Evolutionary conservation across 2,888 invertebrate species (phyloP).

Genomic region (Tetragnatha montana): DNA sequence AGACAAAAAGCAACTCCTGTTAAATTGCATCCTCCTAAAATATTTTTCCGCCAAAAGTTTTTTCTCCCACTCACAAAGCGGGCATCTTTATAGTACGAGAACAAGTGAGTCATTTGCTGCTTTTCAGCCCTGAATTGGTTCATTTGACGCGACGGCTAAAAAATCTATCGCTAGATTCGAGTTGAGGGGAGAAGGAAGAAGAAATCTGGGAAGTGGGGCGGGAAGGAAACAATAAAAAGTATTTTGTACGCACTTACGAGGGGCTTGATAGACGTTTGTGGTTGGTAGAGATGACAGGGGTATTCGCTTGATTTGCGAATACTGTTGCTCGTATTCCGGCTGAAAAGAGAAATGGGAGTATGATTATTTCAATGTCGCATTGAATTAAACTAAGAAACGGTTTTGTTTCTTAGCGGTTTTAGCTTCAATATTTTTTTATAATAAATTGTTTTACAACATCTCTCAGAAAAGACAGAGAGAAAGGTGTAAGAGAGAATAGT

Average conservation of each 20-base stretch:
- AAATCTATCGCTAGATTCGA: conserved; percentile 10
- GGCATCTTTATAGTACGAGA: neutral
- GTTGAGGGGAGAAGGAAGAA: conserved; percentile 11
- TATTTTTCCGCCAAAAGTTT: conserved; percentile 17
- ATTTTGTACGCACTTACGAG: conserved; percentile 71
- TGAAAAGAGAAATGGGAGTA: conserved; percentile 23
- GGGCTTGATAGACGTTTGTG: conserved; percentile 70
- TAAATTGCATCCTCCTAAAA: conserved; percentile 28
- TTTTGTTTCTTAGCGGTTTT: neutral
- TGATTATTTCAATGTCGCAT: neutral
- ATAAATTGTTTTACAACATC: too few species aligned
- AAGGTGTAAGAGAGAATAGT: too few species aligned
- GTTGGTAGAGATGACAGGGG: conserved; percentile 66
- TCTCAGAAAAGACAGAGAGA: too few species aligned
- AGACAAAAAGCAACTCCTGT: neutral
- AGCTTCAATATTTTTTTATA: too few species aligned
- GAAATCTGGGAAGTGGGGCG: neutral
- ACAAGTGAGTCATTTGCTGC: conserved; percentile 24
- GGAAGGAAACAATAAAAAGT: conserved; percentile 14
- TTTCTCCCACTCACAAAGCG: neutral
- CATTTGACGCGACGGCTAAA: conserved; percentile 21
- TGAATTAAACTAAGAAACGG: neutral
- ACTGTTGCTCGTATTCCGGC: conserved; percentile 71
- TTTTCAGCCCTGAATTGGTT: conserved; percentile 25
- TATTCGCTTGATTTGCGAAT: conserved; percentile 71